These are phyloP conservation scores for Melitaea athalia DNA, from an alignment of 2,888 invertebrate genomes.

Conservation along the genomic window DNA sequence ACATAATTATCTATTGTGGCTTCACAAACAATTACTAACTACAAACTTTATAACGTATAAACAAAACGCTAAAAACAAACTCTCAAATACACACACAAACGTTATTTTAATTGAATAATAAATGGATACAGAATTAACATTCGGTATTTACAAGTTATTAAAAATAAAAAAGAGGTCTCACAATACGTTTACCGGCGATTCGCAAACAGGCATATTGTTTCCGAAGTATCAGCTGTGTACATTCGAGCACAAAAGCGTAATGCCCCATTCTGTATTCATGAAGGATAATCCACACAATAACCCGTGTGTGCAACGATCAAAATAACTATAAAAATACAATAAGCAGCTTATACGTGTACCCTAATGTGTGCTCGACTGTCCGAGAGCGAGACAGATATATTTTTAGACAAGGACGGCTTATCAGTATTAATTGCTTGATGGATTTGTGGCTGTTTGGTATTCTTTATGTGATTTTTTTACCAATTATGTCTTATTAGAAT, in stretches of 20 bases:
- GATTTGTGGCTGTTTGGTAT: neutral
- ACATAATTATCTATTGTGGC: no score
- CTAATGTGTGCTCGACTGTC: conserved; percentile 54
- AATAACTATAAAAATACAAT: conserved; percentile 82
- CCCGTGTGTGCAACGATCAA: conserved; percentile 73
- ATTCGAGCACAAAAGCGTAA: conserved; percentile 32
- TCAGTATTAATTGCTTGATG: conserved; percentile 1
- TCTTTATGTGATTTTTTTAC: neutral
- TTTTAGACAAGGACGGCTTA: neutral
- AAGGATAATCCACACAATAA: conserved; percentile 58
- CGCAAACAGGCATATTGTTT: conserved; percentile 56
- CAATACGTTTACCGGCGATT: conserved; percentile 61
- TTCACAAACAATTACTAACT: no score
- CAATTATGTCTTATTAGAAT: neutral
- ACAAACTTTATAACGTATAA: neutral
- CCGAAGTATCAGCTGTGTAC: conserved; percentile 33
- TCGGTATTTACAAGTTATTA: conserved; percentile 63
- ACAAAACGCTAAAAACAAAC: neutral
- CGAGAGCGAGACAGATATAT: conserved; percentile 43
- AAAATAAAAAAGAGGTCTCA: conserved; percentile 53
- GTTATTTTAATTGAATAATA: conserved; percentile 17
- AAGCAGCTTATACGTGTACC: conserved; percentile 78
- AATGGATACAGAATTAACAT: conserved; percentile 39
- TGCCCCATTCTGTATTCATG: conserved; percentile 46
- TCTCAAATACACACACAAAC: neutral